These are phyloP conservation scores for Cygnus buccinator DNA, from an alignment of 2,113 vertebrate species.

Conservation along the genomic window DNA sequence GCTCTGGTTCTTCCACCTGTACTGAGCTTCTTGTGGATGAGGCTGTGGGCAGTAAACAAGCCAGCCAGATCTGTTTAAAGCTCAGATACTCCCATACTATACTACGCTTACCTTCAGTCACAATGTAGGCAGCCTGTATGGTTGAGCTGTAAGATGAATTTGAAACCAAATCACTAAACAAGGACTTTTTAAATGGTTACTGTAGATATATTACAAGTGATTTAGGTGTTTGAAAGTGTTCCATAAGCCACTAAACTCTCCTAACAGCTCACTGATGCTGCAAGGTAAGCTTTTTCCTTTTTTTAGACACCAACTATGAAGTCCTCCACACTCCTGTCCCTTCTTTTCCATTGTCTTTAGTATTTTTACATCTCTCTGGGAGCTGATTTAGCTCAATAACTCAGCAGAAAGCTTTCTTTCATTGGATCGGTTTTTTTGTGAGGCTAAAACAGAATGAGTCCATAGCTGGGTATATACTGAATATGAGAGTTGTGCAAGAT, in stretches of 20 bases:
- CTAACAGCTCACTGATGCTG: neutral
- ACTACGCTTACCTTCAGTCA: neutral
- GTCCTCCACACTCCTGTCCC: neutral
- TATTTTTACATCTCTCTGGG: neutral
- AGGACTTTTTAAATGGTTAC: neutral
- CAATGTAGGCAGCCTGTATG: neutral
- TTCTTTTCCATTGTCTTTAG: neutral
- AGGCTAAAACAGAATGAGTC: neutral
- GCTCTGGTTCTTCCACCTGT: neutral
- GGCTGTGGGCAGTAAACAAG: neutral
- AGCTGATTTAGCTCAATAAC: neutral
- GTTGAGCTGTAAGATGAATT: neutral
- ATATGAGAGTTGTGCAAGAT: neutral
- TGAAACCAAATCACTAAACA: neutral
- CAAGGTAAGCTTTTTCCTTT: neutral
- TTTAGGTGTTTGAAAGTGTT: neutral
- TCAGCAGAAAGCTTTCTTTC: neutral
- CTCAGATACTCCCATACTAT: rapidly evolving
- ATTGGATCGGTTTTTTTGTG: neutral
- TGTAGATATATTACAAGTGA: neutral
- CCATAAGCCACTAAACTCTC: neutral
- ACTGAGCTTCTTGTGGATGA: neutral
- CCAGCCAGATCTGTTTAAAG: neutral
- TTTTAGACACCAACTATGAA: neutral
- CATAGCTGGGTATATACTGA: neutral